Evolutionary conservation across 1,140 invertebrate species (phyloP).

Genomic region (Amyelois transitella): DNA sequence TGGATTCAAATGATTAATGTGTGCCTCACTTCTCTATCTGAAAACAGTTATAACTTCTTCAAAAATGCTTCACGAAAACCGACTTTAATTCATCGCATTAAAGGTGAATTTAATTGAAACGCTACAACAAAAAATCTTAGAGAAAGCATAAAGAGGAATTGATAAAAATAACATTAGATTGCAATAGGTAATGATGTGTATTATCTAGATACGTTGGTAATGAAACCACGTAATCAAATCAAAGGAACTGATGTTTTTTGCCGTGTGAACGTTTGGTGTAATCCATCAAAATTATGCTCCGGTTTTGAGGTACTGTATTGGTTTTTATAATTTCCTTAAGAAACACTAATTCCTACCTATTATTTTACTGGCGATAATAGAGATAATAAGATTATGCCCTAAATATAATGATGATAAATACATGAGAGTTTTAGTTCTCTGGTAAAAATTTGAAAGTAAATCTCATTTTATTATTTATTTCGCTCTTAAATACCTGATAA

Average conservation of each 20-base stretch:
- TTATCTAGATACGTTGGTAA: slow-evolving; percentile 8
- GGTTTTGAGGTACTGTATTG: not conserved
- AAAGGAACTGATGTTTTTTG: not conserved
- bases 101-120: slow-evolving; percentile 13
- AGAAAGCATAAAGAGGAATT: slow-evolving; percentile 54
- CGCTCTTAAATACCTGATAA: too few relatives aligned
- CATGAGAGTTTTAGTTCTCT: too few relatives aligned
- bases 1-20: slow-evolving; percentile 52
- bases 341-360: too few relatives aligned
- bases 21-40: slow-evolving; percentile 17
- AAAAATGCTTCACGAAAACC: not conserved
- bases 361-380: too few relatives aligned
- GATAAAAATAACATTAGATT: slow-evolving; percentile 51
- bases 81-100: slow-evolving; percentile 14
- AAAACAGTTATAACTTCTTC: slow-evolving; percentile 6
- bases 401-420: too few relatives aligned
- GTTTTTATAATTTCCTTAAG: not conserved
- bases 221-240: slow-evolving; percentile 5
- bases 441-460: too few relatives aligned
- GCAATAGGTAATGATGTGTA: slow-evolving; percentile 36
- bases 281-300: not conserved
- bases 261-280: not conserved
- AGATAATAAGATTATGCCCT: too few relatives aligned
- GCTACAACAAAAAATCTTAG: slow-evolving; percentile 33
- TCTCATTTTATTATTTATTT: too few relatives aligned